These are phyloP conservation scores for Pyrgus malvae DNA, from an alignment of 2,888 invertebrate genomes.

Conservation along the genomic window DNA sequence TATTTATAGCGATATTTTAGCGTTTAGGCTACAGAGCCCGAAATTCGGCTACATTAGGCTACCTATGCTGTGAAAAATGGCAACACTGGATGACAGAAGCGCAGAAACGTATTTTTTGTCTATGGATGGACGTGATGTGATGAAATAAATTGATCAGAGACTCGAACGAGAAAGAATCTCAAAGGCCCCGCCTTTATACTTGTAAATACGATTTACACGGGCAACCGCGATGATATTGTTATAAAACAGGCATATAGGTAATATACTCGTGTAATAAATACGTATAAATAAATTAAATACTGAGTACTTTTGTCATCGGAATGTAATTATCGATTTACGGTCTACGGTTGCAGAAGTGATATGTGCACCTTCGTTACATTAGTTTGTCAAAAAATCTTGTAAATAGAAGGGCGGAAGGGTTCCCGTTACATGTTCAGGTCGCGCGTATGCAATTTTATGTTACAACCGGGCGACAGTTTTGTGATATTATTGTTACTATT, in stretches of 20 bases:
- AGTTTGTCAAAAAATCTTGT: slow-evolving; percentile 46
- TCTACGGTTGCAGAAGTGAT: slow-evolving; percentile 56
- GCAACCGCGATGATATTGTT: slow-evolving; percentile 70
- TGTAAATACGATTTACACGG: slow-evolving; percentile 68
- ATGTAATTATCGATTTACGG: slow-evolving; percentile 69
- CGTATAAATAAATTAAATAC: slow-evolving; percentile 25
- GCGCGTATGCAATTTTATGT: slow-evolving; percentile 50
- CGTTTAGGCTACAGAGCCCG: too few species aligned
- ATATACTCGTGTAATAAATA: slow-evolving; percentile 39
- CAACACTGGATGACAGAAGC: too few species aligned
- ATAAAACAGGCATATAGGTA: slow-evolving; percentile 67
- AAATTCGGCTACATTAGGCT: too few species aligned
- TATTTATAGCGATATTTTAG: too few species aligned
- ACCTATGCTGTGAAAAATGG: too few species aligned
- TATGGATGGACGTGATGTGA: slow-evolving; percentile 58
- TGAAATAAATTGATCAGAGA: slow-evolving; percentile 63
- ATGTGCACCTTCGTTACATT: slow-evolving; percentile 56
- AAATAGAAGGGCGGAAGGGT: slow-evolving; percentile 41
- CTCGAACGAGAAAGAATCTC: slow-evolving; percentile 71
- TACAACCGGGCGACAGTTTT: slow-evolving; percentile 50
- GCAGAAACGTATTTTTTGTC: slow-evolving; percentile 25
- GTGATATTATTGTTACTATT: slow-evolving; percentile 80
- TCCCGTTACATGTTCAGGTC: slow-evolving; percentile 38
- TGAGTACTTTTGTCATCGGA: slow-evolving; percentile 37
- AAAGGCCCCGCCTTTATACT: slow-evolving; percentile 75